Conservation (phyloP, 1,140 invertebrate species). For the Drosophila teissieri region DNA sequence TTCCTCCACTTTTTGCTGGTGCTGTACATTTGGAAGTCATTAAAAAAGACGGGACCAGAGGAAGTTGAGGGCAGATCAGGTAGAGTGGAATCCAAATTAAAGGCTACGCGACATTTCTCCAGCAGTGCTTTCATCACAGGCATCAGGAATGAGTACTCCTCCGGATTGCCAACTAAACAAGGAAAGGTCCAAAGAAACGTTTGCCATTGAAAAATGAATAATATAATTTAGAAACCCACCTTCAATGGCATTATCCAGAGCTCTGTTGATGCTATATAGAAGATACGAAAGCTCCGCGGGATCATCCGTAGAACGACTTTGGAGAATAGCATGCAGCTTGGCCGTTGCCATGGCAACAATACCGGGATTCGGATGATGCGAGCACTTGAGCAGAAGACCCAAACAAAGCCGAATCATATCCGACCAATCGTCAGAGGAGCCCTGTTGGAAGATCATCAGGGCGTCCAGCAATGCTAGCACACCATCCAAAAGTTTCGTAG, state of each 20-base stretch:
- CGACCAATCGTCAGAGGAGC: slow-evolving; percentile 86
- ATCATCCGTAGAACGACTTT: slow-evolving; percentile 86
- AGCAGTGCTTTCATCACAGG: slow-evolving; percentile 88
- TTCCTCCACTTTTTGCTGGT: slow-evolving; percentile 87
- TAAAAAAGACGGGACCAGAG: slow-evolving; percentile 87
- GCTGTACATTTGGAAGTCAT: slow-evolving; percentile 87
- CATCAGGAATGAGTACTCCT: slow-evolving; percentile 88
- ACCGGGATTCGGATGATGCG: slow-evolving; percentile 86
- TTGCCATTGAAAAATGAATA: background rate
- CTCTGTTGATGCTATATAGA: slow-evolving; percentile 84
- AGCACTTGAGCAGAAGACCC: slow-evolving; percentile 86
- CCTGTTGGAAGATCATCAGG: slow-evolving; percentile 86
- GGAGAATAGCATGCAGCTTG: slow-evolving; percentile 87
- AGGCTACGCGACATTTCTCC: slow-evolving; percentile 86
- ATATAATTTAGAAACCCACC: slow-evolving; percentile 51
- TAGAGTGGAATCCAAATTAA: slow-evolving; percentile 86
- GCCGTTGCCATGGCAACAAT: slow-evolving; percentile 87
- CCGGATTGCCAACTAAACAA: slow-evolving; percentile 85
- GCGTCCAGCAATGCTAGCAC: slow-evolving; percentile 85
- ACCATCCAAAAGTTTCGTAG: slow-evolving; percentile 86
- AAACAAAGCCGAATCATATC: slow-evolving; percentile 86
- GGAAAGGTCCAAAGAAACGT: background rate
- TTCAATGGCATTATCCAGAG: slow-evolving; percentile 84
- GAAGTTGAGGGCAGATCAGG: slow-evolving; percentile 86
- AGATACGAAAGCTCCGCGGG: slow-evolving; percentile 86